phyloP scores from a whole-genome alignment of 2,797 vertebrate genomes.

The Nannoperca australis region DNA sequence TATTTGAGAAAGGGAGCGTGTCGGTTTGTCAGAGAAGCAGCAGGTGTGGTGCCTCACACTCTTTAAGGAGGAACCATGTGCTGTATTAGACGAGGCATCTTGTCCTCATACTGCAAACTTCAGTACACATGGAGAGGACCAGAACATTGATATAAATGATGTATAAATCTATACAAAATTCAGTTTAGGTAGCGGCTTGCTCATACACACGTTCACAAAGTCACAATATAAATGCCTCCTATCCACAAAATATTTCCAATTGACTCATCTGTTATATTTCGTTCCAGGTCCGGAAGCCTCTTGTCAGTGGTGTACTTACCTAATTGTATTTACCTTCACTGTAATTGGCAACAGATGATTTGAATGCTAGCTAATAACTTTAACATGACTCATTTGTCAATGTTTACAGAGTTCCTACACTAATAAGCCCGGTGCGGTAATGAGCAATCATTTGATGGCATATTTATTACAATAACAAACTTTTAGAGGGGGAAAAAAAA shows the following conservation, averaged over 20 bases:
- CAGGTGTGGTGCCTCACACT: slow-evolving; percentile 33
- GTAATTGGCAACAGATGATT: slow-evolving; percentile 48
- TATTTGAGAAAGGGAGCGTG: neutral
- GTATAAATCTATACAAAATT: neutral
- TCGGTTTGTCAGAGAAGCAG: slow-evolving; percentile 27
- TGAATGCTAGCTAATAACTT: slow-evolving; percentile 62
- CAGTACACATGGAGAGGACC: neutral
- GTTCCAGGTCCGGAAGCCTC: slow-evolving; percentile 6
- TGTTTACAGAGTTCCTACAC: slow-evolving; percentile 48
- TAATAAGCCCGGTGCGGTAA: slow-evolving; percentile 48
- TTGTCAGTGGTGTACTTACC: slow-evolving; percentile 41
- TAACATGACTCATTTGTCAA: slow-evolving; percentile 63
- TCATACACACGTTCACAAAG: neutral
- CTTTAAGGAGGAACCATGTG: slow-evolving; percentile 1
- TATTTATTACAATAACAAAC: slow-evolving; percentile 67
- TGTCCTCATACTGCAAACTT: slow-evolving; percentile 8
- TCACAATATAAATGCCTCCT: slow-evolving; percentile 1
- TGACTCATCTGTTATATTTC: slow-evolving; percentile 8
- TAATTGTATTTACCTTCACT: slow-evolving; percentile 56
- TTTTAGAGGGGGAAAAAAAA: slow-evolving; percentile 11
- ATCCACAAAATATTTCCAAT: slow-evolving; percentile 7
- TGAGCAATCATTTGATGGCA: slow-evolving; percentile 58
- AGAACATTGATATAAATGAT: neutral
- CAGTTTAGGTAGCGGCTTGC: neutral
- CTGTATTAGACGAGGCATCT: slow-evolving; percentile 21